Evolutionary conservation across 1,140 invertebrate genomes (phyloP).

Genomic region (Neodiprion virginianus): DNA sequence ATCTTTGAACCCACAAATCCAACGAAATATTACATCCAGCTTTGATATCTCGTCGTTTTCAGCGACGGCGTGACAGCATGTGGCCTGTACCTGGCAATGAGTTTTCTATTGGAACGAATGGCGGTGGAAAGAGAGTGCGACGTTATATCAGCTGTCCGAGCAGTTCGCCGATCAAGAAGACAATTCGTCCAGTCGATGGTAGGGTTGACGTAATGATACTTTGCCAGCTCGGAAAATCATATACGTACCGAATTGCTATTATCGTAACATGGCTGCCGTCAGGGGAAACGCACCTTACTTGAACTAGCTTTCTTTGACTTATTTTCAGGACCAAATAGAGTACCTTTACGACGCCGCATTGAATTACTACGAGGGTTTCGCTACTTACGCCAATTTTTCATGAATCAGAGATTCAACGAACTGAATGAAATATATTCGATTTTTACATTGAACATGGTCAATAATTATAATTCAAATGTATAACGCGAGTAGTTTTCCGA

Average conservation of each 20-base stretch:
- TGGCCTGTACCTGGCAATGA: conserved; percentile 39
- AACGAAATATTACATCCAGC: conserved; percentile 14
- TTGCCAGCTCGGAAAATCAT: background rate
- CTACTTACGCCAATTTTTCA: conserved; percentile 46
- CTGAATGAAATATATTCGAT: background rate
- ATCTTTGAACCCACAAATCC: conserved; percentile 4
- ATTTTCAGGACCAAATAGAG: conserved; percentile 45
- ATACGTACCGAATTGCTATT: background rate
- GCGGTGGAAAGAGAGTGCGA: conserved; percentile 40
- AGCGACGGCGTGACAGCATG: conserved; percentile 40
- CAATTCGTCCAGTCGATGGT: conserved; percentile 39
- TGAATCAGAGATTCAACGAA: conserved; percentile 11
- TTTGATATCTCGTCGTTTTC: conserved; percentile 13
- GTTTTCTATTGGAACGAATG: conserved; percentile 39
- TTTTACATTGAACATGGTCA: background rate
- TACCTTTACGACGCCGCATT: conserved; percentile 45
- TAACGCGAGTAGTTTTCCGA: background rate
- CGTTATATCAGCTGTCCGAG: conserved; percentile 35
- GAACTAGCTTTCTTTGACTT: background rate
- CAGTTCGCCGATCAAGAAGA: conserved; percentile 33
- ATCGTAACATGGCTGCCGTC: background rate
- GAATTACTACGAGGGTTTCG: conserved; percentile 41
- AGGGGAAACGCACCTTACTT: conserved; percentile 12
- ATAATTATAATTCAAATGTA: background rate
- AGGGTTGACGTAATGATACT: conserved; percentile 19